These are phyloP conservation scores for Muscicapa comitata DNA, from an alignment of 2,797 vertebrate species.

Conservation along the genomic window DNA sequence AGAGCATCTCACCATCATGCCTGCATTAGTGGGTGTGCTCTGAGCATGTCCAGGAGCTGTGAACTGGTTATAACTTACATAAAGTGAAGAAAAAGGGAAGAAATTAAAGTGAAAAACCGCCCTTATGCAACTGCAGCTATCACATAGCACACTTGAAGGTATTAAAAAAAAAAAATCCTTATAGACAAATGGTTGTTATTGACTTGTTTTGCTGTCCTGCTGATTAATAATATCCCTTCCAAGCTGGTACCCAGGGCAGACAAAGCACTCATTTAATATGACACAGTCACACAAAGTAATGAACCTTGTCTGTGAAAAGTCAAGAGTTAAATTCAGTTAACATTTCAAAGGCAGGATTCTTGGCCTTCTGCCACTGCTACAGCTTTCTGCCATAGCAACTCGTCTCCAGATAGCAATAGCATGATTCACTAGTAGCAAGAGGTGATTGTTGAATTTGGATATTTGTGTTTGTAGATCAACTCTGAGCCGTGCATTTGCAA, in stretches of 20 bases:
- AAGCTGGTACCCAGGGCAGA: not conserved
- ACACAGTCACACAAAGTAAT: not conserved
- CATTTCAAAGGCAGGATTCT: conserved; percentile 20
- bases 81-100: not conserved
- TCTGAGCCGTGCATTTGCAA: not conserved
- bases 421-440: not conserved
- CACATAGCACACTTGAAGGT: not conserved
- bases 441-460: conserved; percentile 1
- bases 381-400: conserved; percentile 56
- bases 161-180: not conserved
- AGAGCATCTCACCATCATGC: not conserved
- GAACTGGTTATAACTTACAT: not conserved
- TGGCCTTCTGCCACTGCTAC: conserved; percentile 16
- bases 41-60: not conserved
- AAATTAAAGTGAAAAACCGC: accelerated
- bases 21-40: not conserved
- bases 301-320: conserved; percentile 28
- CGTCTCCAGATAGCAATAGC: not conserved
- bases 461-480: conserved; percentile 6
- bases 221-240: conserved; percentile 10
- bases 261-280: conserved; percentile 1
- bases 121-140: not conserved
- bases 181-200: not conserved
- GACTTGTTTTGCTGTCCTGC: not conserved
- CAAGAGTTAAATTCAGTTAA: conserved; percentile 52